Evolutionary conservation across 2,113 vertebrate genomes (phyloP), one percentile per base, ranked within the genome.

Genomic region (Ophthalmolycus amberensis): DNA sequence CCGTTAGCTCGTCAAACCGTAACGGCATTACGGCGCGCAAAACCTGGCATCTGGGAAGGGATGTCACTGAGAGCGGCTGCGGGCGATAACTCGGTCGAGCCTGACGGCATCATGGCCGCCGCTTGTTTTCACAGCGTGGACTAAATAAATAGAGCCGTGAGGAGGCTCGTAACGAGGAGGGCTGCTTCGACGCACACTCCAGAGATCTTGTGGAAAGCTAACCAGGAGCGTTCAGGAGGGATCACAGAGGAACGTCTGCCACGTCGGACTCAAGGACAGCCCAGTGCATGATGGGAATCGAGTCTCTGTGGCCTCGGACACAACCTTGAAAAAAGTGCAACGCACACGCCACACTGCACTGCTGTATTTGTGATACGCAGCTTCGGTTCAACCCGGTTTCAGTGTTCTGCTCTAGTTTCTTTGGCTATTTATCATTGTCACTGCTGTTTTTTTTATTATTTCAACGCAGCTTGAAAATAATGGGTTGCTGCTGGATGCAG

Each of bases 401-500:
- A 40, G 77, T 77, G 78, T 88, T 86, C 88, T 91, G 93, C 80
- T 94, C 92, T 60, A 92, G n/a, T 93, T 94, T 94, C 86, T 74
- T 60, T 58, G 63, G 77, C 79, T 83, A 92, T 95, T 94, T 86
- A 92, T 95, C 93, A 93, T 56, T 92, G 93, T 94, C 92, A 91
- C 71, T 29, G 71, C 73, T 79, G 71, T 29, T 75, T 77, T 85
- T 54, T 65, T 64, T 58, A 64, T 64, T 18, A 27, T 29, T 40
- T 1, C 20, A 46, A 46, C 50, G 54, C 62, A 67, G 76, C 64
- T 67, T 73, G 44, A 86, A 84, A 85, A 84, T 77, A 88, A 76
- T 72, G 60, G 60, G 40, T 34, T 84, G 50, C 70, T 87, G 70
- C 74, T 54, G 7, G 59, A 75, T 74, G 77, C 78, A 54, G 76